Conservation (phyloP, 2,797 vertebrate genomes). For the Botia almorhae region DNA sequence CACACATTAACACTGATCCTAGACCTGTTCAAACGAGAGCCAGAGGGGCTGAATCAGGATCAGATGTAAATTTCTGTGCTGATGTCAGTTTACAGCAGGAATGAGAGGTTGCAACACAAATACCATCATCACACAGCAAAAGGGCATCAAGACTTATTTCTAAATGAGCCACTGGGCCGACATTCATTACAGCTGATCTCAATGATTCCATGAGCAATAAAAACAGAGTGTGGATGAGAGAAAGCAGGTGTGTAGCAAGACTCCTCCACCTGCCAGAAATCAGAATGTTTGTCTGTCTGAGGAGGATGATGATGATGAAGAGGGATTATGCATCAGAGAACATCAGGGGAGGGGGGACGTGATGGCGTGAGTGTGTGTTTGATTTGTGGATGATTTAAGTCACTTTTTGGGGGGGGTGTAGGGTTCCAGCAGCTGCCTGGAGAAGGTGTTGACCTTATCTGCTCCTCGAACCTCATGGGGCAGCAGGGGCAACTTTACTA, state of each 20-base stretch:
- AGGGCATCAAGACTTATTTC: slow-evolving; percentile 17
- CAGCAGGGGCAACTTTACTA: slow-evolving; percentile 91
- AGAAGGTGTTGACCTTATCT: slow-evolving; percentile 94
- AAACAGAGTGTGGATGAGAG: background rate
- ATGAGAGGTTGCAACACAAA: slow-evolving; percentile 1
- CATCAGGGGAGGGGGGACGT: background rate
- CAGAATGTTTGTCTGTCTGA: slow-evolving; percentile 5
- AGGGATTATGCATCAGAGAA: slow-evolving; percentile 17
- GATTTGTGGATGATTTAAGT: slow-evolving; percentile 51
- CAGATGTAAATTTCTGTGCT: slow-evolving; percentile 1
- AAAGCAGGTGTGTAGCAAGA: background rate
- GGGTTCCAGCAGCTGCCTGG: slow-evolving; percentile 90
- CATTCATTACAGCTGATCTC: background rate
- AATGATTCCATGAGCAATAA: background rate
- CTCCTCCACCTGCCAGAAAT: background rate
- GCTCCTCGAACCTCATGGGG: slow-evolving; percentile 92
- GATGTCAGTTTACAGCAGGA: slow-evolving; percentile 9
- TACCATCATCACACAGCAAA: slow-evolving; percentile 40
- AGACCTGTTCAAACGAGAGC: background rate
- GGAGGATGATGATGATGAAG: slow-evolving; percentile 6
- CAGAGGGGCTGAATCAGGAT: background rate
- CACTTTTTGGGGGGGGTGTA: slow-evolving; percentile 89
- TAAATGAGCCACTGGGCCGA: background rate
- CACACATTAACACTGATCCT: background rate
- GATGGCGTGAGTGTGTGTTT: slow-evolving; percentile 5